Evolutionary conservation across 2,888 invertebrate genomes (phyloP).

Genomic region (Thereva nobilitata): DNA sequence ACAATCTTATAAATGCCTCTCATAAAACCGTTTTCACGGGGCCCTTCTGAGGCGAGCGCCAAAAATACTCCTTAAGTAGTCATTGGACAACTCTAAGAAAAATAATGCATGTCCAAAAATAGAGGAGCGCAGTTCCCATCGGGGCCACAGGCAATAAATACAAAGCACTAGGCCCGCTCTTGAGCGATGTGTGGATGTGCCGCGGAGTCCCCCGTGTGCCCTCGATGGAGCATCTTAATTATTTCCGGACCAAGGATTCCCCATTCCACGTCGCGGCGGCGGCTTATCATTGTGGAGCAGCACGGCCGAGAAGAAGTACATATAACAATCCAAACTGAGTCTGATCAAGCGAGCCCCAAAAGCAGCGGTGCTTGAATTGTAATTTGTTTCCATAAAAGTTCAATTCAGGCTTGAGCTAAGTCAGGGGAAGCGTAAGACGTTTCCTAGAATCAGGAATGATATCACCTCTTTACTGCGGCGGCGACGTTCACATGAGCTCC

Average conservation of each 20-base stretch:
- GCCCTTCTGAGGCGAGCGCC: too few species aligned
- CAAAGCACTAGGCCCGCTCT: not conserved
- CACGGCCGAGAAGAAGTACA: constrained; percentile 10
- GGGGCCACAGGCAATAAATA: constrained; percentile 12
- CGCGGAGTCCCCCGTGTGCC: not conserved
- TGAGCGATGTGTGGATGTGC: not conserved
- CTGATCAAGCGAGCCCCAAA: too few species aligned
- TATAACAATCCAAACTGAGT: not conserved
- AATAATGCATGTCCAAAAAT: constrained; percentile 14
- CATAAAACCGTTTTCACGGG: too few species aligned
- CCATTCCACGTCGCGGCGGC: constrained; percentile 12
- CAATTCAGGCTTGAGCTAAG: too few species aligned
- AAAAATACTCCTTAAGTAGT: too few species aligned
- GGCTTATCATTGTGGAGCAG: constrained; percentile 4
- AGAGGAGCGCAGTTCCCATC: constrained; percentile 1
- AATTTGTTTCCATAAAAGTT: too few species aligned
- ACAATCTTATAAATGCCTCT: too few species aligned
- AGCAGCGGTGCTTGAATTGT: too few species aligned
- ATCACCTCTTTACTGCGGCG: too few species aligned
- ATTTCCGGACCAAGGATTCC: constrained; percentile 27
- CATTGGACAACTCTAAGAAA: not conserved
- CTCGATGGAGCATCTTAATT: constrained; percentile 25
- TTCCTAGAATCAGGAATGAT: too few species aligned
- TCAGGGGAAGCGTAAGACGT: too few species aligned
- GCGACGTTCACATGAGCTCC: too few species aligned